Base-by-base conservation (phyloP, 2,113 vertebrate species). In the Lagopus muta region DNA sequence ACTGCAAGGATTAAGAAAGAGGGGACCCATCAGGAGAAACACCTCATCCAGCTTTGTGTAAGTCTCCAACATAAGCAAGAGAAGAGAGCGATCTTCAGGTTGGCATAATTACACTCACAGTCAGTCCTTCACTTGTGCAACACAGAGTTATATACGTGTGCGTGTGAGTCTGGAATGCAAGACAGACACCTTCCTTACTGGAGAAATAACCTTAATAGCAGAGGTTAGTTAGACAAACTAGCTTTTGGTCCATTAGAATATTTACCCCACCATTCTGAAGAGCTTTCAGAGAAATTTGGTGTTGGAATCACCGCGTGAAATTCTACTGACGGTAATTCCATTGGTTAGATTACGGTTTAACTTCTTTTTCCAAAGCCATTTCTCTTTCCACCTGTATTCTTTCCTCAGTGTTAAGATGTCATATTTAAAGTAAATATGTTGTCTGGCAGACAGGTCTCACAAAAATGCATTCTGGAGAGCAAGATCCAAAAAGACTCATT, bases 331-430 rank as follows among this genome's bases (percentile, higher is more conserved):
- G 58, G 22, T 60, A 71, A 67, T 90, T 81, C 1, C 9, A 27
- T 32, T 80, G 55, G 40, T 4, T 47, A n/a, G 52, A 85, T 72
- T 40, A 30, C 8, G 15, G 27, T 30, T 30, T 10, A 54, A 30
- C 27, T 54, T 30, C 50, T 81, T 22, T 74, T 91, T 83, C 69
- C 60, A 89, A 86, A 93, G 34, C 15, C 47, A 74, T 78, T 94
- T 82, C 52, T 93, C 67, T 52, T 94, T 86, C 71, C 0, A 0
- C 74, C 47, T 81, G 34, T 52, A 64, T 60, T 38, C 15, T 10
- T 48, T 89, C 18, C 47, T 60, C 42, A 71, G 82, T 85, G 65
- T 78, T 86, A 67, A 62, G 69, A 92, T 57, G 42, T 3, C 22
- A 10, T 64, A 82, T 67, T 22, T 60, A 71, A 92, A 86, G 74